These are phyloP conservation scores for Loris lydekkerianus DNA, from an alignment of 2,797 vertebrate genomes.

Conservation along the genomic window DNA sequence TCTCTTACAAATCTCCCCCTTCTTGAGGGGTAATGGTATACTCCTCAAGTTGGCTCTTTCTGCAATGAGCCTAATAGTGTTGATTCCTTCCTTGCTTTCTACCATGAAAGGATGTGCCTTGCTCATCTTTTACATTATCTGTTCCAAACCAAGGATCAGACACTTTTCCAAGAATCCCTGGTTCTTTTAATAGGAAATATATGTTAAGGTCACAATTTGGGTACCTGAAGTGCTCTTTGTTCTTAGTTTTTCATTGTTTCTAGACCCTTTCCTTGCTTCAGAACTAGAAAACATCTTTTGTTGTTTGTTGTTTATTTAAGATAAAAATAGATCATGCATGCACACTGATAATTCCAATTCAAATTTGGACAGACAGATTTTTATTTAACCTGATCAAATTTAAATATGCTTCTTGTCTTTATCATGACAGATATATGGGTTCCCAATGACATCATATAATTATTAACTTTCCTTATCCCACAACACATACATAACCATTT, in stretches of 20 bases:
- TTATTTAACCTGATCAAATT: slow-evolving; percentile 8
- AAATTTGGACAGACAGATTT: background rate
- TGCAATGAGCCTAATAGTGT: background rate
- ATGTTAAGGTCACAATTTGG: background rate
- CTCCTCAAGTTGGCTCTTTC: background rate
- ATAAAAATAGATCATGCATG: background rate
- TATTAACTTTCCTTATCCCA: background rate
- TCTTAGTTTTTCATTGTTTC: background rate
- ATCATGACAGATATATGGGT: background rate
- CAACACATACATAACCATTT: background rate
- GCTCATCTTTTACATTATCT: background rate
- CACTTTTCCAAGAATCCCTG: background rate
- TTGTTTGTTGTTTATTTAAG: background rate
- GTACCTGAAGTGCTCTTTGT: background rate
- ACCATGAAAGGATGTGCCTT: background rate
- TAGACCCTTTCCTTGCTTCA: background rate
- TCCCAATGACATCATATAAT: slow-evolving; percentile 2
- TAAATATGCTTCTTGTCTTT: background rate
- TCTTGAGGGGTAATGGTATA: background rate
- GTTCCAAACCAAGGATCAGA: background rate
- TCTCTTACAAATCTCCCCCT: background rate
- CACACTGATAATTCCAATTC: background rate
- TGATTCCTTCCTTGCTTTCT: background rate
- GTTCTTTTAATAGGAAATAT: background rate
- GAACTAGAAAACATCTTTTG: background rate